Evolutionary conservation across 2,888 invertebrate species (phyloP).

Genomic region (Cenopis cana): DNA sequence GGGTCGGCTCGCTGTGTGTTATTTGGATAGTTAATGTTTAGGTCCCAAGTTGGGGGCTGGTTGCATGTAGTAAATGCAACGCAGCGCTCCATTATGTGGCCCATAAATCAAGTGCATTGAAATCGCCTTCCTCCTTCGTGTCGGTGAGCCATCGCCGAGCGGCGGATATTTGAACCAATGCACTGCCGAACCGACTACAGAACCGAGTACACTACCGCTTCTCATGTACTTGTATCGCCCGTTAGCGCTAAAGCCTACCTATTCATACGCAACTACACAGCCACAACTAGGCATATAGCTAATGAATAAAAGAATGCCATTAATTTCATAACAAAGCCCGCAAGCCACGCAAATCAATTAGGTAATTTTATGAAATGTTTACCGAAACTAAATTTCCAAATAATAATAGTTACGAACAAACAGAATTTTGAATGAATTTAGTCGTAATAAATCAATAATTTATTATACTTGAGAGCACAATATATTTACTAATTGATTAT

Average conservation of each 20-base stretch:
- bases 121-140: slow-evolving; percentile 82
- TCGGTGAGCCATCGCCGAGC: slow-evolving; percentile 73
- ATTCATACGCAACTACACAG: slow-evolving; percentile 3
- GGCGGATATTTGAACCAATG: slow-evolving; percentile 76
- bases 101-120: slow-evolving; percentile 82
- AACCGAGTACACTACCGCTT: slow-evolving; percentile 9
- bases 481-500: slow-evolving; percentile 11
- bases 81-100: slow-evolving; percentile 75
- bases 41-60: slow-evolving; percentile 58
- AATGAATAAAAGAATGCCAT: background rate
- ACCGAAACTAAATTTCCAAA: background rate
- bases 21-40: slow-evolving; percentile 60
- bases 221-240: slow-evolving; percentile 9
- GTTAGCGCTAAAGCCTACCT: slow-evolving; percentile 3
- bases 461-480: too few species aligned
- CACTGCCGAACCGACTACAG: slow-evolving; percentile 54
- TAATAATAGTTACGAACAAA: background rate
- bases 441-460: background rate
- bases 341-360: background rate
- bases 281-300: background rate
- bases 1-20: slow-evolving; percentile 49
- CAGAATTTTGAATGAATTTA: background rate
- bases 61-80: slow-evolving; percentile 78
- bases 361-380: background rate
- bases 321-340: background rate